phyloP scores from a whole-genome alignment of 2,113 vertebrate genomes.

The Oryctolagus cuniculus region DNA sequence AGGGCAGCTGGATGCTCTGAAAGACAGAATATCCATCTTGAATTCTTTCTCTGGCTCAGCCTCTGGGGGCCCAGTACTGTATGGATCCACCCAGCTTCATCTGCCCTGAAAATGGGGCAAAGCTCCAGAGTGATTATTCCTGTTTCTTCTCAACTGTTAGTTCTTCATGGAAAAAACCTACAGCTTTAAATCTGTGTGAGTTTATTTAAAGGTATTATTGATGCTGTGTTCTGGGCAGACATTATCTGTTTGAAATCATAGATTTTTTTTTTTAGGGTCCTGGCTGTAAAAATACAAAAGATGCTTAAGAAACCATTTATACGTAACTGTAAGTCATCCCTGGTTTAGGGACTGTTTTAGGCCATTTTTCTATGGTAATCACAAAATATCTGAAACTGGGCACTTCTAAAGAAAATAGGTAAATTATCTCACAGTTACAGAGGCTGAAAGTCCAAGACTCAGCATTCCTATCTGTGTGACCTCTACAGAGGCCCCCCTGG shows the following conservation, averaged over 20 bases:
- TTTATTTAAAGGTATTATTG: background rate
- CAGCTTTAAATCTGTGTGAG: background rate
- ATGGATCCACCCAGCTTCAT: background rate
- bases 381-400: too few species aligned
- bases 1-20: background rate
- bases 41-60: background rate
- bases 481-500: too few species aligned
- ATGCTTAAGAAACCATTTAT: background rate
- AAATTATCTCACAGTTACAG: too few species aligned
- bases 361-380: too few species aligned
- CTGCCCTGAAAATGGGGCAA: background rate
- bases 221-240: background rate
- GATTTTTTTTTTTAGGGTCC: background rate
- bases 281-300: background rate
- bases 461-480: too few species aligned
- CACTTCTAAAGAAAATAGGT: too few species aligned
- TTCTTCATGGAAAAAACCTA: background rate
- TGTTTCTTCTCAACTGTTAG: background rate
- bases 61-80: background rate
- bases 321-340: background rate
- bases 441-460: too few species aligned
- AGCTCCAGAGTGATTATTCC: background rate
- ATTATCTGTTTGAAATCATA: slow-evolving; percentile 11
- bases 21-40: background rate
- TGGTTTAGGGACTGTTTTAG: background rate